Evolutionary conservation across 2,797 vertebrate species (phyloP).

Genomic region (Antrozous pallidus): DNA sequence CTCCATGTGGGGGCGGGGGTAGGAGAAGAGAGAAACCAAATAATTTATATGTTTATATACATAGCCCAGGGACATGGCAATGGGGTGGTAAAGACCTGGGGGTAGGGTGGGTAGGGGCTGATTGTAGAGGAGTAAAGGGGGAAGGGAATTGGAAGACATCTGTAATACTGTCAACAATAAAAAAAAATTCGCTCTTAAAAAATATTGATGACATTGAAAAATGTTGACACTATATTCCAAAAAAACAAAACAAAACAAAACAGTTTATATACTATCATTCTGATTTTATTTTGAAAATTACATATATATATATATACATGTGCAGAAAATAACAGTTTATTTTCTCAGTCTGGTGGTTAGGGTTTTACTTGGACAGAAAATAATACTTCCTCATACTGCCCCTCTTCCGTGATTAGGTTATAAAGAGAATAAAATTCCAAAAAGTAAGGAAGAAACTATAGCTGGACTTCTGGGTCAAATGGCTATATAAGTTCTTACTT

Average conservation of each 20-base stretch:
- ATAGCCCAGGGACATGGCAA: too few species aligned
- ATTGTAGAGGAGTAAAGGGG: too few species aligned
- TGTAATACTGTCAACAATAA: too few species aligned
- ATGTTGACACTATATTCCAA: neutral
- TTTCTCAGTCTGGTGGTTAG: neutral
- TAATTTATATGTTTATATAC: too few species aligned
- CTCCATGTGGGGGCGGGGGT: too few species aligned
- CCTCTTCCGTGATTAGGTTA: neutral
- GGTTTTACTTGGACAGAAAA: conserved; percentile 12
- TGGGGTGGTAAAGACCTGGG: too few species aligned
- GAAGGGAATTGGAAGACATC: too few species aligned
- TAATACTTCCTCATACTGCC: neutral
- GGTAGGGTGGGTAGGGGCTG: too few species aligned
- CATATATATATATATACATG: neutral
- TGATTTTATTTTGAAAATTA: conserved; percentile 41
- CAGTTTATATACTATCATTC: neutral
- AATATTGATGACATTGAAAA: conserved; percentile 20
- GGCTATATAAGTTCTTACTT: neutral
- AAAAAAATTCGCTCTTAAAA: neutral
- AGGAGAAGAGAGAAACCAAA: too few species aligned
- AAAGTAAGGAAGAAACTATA: conserved; percentile 11
- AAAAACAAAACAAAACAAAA: too few species aligned
- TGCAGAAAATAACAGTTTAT: neutral
- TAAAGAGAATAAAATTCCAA: conserved; percentile 24
- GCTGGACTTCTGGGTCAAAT: neutral